Evolutionary conservation across 2,797 vertebrate species (phyloP).

Genomic region (Rhinella marina): DNA sequence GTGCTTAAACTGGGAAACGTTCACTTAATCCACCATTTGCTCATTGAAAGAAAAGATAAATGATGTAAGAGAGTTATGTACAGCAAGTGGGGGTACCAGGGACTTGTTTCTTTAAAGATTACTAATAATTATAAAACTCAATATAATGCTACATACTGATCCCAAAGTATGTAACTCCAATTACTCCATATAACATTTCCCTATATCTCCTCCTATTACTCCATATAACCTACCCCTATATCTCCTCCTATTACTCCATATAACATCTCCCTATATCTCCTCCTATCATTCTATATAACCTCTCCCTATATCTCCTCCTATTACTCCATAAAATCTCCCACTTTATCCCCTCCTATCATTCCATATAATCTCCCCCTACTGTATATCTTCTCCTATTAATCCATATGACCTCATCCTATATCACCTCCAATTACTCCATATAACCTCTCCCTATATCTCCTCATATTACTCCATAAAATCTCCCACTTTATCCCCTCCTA

Average conservation of each 20-base stretch:
- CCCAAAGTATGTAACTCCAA: not conserved
- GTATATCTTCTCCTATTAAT: no score
- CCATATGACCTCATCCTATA: not conserved
- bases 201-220: slow-evolving; percentile 18
- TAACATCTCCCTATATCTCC: not conserved
- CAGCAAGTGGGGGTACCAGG: not conserved
- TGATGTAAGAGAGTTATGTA: slow-evolving; percentile 8
- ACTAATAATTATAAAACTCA: not conserved
- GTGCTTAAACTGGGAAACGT: slow-evolving; percentile 18
- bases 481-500: not conserved
- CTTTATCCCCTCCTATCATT: not conserved
- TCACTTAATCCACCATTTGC: slow-evolving; percentile 16
- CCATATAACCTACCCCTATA: not conserved
- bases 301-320: not conserved
- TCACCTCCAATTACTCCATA: not conserved
- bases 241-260: slow-evolving; percentile 2
- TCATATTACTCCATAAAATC: not conserved
- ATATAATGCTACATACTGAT: not conserved
- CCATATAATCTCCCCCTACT: not conserved
- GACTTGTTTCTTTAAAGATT: slow-evolving; percentile 12
- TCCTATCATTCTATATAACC: not conserved
- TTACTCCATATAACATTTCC: slow-evolving; percentile 2
- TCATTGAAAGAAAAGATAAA: slow-evolving; percentile 26
- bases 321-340: not conserved
- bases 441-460: not conserved